Conservation (phyloP, 1,140 invertebrate genomes). For the Apocrypta bakeri region DNA sequence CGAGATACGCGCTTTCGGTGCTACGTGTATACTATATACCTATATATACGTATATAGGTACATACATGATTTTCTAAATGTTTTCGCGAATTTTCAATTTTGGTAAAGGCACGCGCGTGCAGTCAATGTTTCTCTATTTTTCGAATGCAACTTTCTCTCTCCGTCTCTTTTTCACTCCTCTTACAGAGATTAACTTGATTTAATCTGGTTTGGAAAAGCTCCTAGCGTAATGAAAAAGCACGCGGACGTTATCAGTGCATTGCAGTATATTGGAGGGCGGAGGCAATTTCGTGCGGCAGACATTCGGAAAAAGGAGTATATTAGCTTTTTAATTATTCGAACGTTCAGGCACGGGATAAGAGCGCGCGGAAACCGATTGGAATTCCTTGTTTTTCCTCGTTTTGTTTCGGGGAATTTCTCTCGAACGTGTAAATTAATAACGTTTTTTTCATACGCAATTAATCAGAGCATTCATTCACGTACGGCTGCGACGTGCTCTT, state of each 20-base stretch:
- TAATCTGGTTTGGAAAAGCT: constrained; percentile 40
- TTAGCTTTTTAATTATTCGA: constrained; percentile 7
- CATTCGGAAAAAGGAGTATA: neutral
- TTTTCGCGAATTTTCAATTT: constrained; percentile 51
- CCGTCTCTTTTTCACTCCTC: neutral
- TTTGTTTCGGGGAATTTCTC: neutral
- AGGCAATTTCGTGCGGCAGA: neutral
- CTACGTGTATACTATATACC: no score
- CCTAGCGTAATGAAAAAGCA: constrained; percentile 32
- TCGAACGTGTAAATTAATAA: neutral
- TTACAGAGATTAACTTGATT: constrained; percentile 31
- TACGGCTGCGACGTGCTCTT: no score
- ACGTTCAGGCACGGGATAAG: no score
- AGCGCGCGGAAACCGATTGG: neutral
- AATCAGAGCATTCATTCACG: neutral
- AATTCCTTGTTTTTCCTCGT: neutral
- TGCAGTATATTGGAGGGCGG: no score
- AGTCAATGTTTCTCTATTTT: neutral
- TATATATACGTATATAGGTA: no score
- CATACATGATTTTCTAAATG: constrained; percentile 14
- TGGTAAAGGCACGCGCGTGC: constrained; percentile 20
- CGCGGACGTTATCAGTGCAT: no score
- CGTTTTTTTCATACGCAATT: neutral
- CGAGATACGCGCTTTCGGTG: neutral
- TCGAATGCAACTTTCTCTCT: neutral